Evolutionary conservation across 92 coral and sea anemone genomes (phyloP).

Genomic region (Porites evermanni): DNA sequence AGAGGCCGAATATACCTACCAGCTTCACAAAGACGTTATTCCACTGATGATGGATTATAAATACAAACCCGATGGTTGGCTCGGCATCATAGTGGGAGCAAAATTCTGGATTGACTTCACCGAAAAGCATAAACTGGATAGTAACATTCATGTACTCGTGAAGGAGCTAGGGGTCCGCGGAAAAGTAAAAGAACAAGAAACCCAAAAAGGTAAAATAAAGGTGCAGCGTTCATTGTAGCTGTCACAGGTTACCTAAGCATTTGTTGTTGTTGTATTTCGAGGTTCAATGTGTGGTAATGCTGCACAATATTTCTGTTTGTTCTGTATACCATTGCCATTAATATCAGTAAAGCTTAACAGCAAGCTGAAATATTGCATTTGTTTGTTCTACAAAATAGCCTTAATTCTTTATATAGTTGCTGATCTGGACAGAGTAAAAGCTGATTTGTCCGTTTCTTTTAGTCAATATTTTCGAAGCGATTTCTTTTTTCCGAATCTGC

Average conservation of each 20-base stretch:
- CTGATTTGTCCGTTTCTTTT: too few species aligned
- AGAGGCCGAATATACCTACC: slow-evolving; percentile 92
- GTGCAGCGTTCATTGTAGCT: neutral
- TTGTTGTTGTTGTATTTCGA: neutral
- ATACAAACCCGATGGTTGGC: slow-evolving; percentile 90
- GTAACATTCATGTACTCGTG: slow-evolving; percentile 54
- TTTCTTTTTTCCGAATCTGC: too few species aligned
- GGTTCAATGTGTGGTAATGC: too few species aligned
- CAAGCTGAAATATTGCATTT: too few species aligned
- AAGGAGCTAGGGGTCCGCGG: slow-evolving; percentile 78
- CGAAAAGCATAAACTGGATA: slow-evolving; percentile 56
- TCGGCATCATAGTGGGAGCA: slow-evolving; percentile 86
- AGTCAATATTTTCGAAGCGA: too few species aligned
- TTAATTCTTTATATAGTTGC: too few species aligned
- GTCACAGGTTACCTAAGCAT: neutral
- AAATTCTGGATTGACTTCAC: slow-evolving; percentile 88
- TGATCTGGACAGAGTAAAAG: too few species aligned
- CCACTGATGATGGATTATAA: slow-evolving; percentile 83
- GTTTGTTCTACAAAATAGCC: too few species aligned
- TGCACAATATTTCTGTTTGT: too few species aligned
- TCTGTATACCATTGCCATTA: too few species aligned
- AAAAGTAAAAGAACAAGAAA: slow-evolving; percentile 28
- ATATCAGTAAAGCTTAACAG: too few species aligned
- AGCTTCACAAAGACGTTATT: slow-evolving; percentile 76
- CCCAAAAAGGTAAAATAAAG: slow-evolving; percentile 26